Conservation (phyloP, 2,797 vertebrate genomes). For the Coregonus sp. region DNA sequence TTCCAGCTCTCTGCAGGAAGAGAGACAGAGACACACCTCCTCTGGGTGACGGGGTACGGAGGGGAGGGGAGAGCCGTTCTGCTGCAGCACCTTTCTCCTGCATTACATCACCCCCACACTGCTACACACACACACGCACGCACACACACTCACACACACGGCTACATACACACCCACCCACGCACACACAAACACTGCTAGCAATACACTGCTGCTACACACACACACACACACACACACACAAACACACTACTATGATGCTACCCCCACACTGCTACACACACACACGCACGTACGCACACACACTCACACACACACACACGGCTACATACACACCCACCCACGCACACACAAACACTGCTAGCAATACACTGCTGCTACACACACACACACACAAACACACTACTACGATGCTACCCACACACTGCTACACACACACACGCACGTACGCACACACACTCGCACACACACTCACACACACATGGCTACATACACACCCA, state of each 20-base stretch:
- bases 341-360: neutral
- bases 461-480: no score
- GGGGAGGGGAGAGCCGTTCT: slow-evolving; percentile 20
- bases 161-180: no score
- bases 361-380: neutral
- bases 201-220: no score
- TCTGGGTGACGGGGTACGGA: slow-evolving; percentile 51
- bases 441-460: no score
- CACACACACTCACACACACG: no score
- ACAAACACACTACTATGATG: neutral
- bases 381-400: neutral
- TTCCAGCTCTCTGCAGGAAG: slow-evolving; percentile 56
- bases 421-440: neutral
- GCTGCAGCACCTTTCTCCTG: slow-evolving; percentile 45
- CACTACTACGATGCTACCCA: no score
- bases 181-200: no score
- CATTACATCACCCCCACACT: slow-evolving; percentile 34
- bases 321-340: no score
- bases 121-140: neutral
- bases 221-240: neutral
- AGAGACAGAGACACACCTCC: slow-evolving; percentile 70
- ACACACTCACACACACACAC: no score
- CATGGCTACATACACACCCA: no score
- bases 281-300: neutral
- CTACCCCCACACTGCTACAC: neutral